Evolutionary conservation across 2,888 invertebrate genomes (phyloP), one percentile per base, ranked within the genome.

Genomic region (Gari tellinella): DNA sequence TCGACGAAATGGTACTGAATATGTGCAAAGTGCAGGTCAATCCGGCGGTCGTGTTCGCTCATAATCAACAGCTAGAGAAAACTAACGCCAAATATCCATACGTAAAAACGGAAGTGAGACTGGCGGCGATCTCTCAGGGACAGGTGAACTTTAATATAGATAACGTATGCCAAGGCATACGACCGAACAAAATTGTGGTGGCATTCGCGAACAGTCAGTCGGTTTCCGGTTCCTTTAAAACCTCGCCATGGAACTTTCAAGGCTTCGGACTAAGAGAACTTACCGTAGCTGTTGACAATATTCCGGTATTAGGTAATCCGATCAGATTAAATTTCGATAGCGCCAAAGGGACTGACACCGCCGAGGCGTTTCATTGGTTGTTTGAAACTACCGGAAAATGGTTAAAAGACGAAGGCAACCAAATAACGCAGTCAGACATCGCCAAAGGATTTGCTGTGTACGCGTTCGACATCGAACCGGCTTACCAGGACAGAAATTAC

Each of bases 121-220:
- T 66, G 48, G 38, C 23, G 12, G 58, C 66, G 1, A 65, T 66
- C 19, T 58, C 60, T 14, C 48, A 46, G n/a, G 72, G 72, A 3
- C 61, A 56, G 8, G 60, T 72, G 5, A 57, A 45, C n/a, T 62
- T 72, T 37, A 61, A 37, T 1, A 43, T 41, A 15, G 65, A 72
- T 48, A 60, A 65, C 21, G 51, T 72, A 19, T 72, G 58, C 41
- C 60, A 62, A n/a, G n/a, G n/a, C n/a, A n/a, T n/a, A n/a, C n/a
- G n/a, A n/a, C n/a, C n/a, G n/a, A n/a, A n/a, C n/a, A n/a, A n/a
- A n/a, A n/a, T n/a, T n/a, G n/a, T n/a, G n/a, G n/a, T n/a, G n/a
- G n/a, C n/a, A n/a, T n/a, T 73, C 15, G 73, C 52, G 8, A 62
- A 66, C n/a, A 62, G 66, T 45, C 41, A 48, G n/a, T 53, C 66